A percentile compares a stretch with the other conserved stretches of the same genome.
phyloP scores from a whole-genome alignment of 2,888 invertebrate genomes.

The Abrostola triplasia region DNA sequence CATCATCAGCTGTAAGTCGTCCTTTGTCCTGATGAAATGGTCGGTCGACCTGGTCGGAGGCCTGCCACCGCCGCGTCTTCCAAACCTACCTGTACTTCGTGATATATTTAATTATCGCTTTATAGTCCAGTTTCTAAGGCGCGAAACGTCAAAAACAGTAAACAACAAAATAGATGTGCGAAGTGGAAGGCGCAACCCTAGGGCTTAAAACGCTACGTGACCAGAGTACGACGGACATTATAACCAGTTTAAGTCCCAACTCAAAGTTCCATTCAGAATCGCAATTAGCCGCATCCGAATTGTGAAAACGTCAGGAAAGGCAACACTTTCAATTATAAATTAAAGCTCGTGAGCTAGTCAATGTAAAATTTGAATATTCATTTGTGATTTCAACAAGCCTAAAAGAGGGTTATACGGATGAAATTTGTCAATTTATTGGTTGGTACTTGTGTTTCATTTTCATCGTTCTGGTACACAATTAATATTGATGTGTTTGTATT shows the following conservation, averaged over 20 bases:
- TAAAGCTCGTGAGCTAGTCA: constrained; percentile 60
- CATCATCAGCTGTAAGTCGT: no score
- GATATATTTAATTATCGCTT: constrained; percentile 45
- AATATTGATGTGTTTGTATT: constrained; percentile 23
- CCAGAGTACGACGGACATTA: constrained; percentile 72
- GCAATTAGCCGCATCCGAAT: constrained; percentile 73
- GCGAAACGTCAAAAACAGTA: constrained; percentile 72
- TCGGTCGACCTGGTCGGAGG: no score
- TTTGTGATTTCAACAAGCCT: constrained; percentile 58
- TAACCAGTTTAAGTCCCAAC: constrained; percentile 77
- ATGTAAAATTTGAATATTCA: constrained; percentile 63
- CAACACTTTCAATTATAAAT: constrained; percentile 66
- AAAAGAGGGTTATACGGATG: constrained; percentile 53
- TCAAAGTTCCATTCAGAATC: constrained; percentile 78
- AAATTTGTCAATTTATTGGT: constrained; percentile 53
- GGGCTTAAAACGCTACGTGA: constrained; percentile 77
- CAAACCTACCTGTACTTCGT: constrained; percentile 36
- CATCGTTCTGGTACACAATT: constrained; percentile 25
- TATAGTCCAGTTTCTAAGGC: constrained; percentile 66
- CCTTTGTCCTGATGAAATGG: no score
- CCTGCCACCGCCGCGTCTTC: no score
- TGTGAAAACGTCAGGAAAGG: constrained; percentile 68
- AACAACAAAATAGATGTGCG: constrained; percentile 75
- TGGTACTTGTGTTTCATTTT: constrained; percentile 44
- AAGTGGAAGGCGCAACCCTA: constrained; percentile 69